These are phyloP conservation scores for Trematomus loennbergii DNA, from an alignment of 2,113 vertebrate genomes.

Conservation along the genomic window DNA sequence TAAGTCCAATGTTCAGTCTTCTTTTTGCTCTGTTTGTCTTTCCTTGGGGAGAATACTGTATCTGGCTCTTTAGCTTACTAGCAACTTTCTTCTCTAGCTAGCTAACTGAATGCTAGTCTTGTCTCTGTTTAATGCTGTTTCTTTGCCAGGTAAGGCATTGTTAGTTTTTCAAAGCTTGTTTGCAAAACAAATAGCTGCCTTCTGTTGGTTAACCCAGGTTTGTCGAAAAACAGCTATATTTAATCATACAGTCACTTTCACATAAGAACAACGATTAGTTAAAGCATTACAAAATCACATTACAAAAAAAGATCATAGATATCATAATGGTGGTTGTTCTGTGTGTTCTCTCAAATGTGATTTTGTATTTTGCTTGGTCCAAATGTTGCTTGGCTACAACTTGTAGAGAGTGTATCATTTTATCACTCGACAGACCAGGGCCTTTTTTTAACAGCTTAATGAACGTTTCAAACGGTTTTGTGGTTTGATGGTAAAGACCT, in stretches of 20 bases:
- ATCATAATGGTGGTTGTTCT: background rate
- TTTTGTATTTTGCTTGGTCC: background rate
- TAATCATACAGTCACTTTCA: background rate
- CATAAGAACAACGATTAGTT: background rate
- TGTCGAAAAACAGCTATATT: background rate
- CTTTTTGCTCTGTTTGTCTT: background rate
- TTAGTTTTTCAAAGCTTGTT: background rate
- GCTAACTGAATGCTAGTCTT: background rate
- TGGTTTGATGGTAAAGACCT: constrained; percentile 25
- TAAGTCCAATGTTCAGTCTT: background rate
- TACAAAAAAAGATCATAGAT: constrained; percentile 1
- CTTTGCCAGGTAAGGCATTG: background rate
- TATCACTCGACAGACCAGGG: constrained; percentile 1
- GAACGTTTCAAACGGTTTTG: constrained; percentile 11
- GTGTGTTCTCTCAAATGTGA: background rate
- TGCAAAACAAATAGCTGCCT: background rate
- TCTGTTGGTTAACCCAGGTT: background rate
- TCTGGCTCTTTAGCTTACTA: background rate
- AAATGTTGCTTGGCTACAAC: background rate
- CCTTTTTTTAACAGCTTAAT: constrained; percentile 18
- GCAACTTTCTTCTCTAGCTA: background rate
- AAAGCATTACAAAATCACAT: background rate
- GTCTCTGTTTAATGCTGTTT: background rate
- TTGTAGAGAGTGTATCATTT: constrained; percentile 1
- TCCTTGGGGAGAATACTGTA: background rate